These are phyloP conservation scores for Xiphophorus couchianus DNA, from an alignment of 2,113 vertebrate species.

Conservation along the genomic window DNA sequence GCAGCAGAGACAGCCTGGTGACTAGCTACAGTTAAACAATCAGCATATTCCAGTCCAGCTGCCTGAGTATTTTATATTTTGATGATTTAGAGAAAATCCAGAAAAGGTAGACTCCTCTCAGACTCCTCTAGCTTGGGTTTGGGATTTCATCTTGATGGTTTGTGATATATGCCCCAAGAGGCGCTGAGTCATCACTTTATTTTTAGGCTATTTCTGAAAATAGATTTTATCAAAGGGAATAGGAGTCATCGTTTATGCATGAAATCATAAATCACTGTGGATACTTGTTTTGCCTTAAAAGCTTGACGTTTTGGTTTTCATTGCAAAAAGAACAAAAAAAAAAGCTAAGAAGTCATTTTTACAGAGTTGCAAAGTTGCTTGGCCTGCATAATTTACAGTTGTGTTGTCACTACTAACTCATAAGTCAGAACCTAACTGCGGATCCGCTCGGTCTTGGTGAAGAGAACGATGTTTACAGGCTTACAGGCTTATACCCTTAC, in stretches of 20 bases:
- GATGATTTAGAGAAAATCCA: constrained; percentile 36
- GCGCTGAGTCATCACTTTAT: constrained; percentile 30
- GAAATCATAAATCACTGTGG: constrained; percentile 77
- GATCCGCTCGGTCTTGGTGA: constrained; percentile 17
- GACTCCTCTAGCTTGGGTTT: too few relatives aligned
- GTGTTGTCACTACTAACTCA: constrained; percentile 31
- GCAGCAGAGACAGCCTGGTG: constrained; percentile 6
- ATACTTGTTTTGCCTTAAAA: constrained; percentile 77
- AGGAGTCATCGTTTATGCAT: constrained; percentile 68
- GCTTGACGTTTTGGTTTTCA: constrained; percentile 57
- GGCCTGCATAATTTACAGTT: constrained; percentile 28
- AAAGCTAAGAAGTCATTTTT: constrained; percentile 27
- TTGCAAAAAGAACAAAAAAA: constrained; percentile 44
- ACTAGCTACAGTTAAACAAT: constrained; percentile 15
- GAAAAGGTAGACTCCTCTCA: constrained; percentile 24
- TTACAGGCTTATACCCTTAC: constrained; percentile 25
- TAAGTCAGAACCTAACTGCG: constrained; percentile 13
- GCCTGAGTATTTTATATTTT: constrained; percentile 32
- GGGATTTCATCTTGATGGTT: background rate
- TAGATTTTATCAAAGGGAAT: constrained; percentile 41
- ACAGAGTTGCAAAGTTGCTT: constrained; percentile 26
- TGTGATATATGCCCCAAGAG: constrained; percentile 28
- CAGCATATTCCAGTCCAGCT: constrained; percentile 7
- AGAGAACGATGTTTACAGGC: constrained; percentile 56
- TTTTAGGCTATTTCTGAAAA: constrained; percentile 47